These are phyloP conservation scores for Apantesis nais DNA, from an alignment of 2,888 invertebrate species.

Conservation along the genomic window DNA sequence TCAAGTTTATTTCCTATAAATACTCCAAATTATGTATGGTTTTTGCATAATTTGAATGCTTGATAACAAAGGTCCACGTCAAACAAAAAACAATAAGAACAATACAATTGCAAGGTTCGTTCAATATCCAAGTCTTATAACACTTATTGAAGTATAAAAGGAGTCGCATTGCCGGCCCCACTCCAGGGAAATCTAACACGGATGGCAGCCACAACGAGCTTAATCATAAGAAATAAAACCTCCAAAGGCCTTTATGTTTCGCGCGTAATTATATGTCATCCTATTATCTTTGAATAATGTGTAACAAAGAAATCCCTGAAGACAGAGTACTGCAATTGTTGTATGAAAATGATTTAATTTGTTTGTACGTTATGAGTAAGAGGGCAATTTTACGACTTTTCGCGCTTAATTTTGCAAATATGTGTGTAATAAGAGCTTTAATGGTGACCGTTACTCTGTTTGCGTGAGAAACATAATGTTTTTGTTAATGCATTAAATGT, in stretches of 20 bases:
- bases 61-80: neutral
- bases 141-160: constrained; percentile 30
- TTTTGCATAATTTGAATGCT: neutral
- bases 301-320: constrained; percentile 28
- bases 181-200: constrained; percentile 54
- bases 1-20: neutral
- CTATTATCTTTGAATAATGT: constrained; percentile 43
- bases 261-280: constrained; percentile 40
- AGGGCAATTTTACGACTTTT: neutral
- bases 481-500: neutral
- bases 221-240: constrained; percentile 49
- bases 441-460: neutral
- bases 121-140: constrained; percentile 6
- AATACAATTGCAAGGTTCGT: neutral
- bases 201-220: constrained; percentile 40
- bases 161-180: constrained; percentile 4
- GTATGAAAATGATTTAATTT: constrained; percentile 12
- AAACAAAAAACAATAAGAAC: neutral
- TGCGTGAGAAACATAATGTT: neutral
- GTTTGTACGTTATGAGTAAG: constrained; percentile 10
- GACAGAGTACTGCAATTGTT: constrained; percentile 13
- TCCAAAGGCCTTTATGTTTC: constrained; percentile 37
- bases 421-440: neutral
- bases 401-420: neutral
- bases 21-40: neutral